Percentiles rank a stretch among this genome's conserved stretches.
phyloP scores from a whole-genome alignment of 2,113 vertebrate species.

The Actenoides lindsayi region DNA sequence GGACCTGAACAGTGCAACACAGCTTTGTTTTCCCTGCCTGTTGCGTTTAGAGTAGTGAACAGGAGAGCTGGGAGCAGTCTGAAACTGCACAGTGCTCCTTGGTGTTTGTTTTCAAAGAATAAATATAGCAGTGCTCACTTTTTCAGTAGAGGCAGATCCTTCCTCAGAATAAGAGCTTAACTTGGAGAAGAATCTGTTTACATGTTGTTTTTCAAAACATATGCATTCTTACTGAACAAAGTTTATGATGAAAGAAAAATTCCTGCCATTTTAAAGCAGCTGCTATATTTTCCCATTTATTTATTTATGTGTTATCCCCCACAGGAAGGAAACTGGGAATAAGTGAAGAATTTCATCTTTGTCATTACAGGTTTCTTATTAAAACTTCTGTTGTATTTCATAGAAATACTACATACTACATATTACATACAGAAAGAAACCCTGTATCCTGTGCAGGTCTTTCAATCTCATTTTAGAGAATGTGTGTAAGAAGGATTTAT shows the following conservation, averaged over 20 bases:
- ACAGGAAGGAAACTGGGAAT: background rate
- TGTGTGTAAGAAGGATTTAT: background rate
- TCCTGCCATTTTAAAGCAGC: background rate
- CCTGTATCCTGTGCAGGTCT: background rate
- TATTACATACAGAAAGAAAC: background rate
- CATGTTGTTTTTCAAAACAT: background rate
- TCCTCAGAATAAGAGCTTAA: background rate
- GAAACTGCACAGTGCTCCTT: background rate
- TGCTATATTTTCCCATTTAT: background rate
- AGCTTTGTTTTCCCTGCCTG: background rate
- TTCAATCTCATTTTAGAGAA: background rate
- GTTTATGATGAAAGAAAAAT: background rate
- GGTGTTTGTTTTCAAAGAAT: background rate
- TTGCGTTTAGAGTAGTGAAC: accelerated
- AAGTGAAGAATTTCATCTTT: background rate
- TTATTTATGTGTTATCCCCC: background rate
- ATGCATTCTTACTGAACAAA: background rate
- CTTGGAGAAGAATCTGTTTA: background rate
- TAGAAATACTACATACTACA: too few species aligned
- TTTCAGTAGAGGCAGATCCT: background rate
- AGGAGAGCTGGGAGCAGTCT: background rate
- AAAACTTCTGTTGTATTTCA: background rate
- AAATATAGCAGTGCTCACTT: background rate
- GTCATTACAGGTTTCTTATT: background rate
- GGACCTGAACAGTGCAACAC: accelerated